Evolutionary conservation across 1,140 invertebrate genomes (phyloP), one percentile per base, ranked within the genome.

Genomic region (Babylonia areolata): DNA sequence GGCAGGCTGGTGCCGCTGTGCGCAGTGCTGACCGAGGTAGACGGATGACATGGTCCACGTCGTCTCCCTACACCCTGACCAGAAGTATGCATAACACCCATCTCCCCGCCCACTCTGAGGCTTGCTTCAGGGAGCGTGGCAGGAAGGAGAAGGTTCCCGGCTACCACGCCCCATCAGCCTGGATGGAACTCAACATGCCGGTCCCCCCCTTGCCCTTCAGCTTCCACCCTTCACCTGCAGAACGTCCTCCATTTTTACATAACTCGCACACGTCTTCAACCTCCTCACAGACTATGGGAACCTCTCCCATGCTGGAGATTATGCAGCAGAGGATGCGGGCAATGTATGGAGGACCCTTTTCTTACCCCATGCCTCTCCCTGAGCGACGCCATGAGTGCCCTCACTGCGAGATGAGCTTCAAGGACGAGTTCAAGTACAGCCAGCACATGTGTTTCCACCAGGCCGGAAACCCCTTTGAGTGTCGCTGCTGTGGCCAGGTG

Each of bases 391-490:
- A 88, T 31, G 95, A 95, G 85, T 99, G 98, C 92, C 95, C 96
- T 42, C 97, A 97, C 92, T 99, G 99, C 94, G 97, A 97, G 90
- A 98, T 99, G 40, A 95, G 96, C 5, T 99, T 99, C 94, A 96
- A 96, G n/a, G 97, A 99, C 92, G 96, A 96, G 46, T 96, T 98
- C 12, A 97, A 99, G 96, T 98, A 98, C 94, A 97, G 96, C 0
- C 97, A 99, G 92, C 99, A 99, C 94, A 99, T 99, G 97, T 97
- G 97, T 83, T 99, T 98, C 94, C 99, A 99, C 94, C 33, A 73
- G 46, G 97, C 96, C 94, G 95, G 97, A 84, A 96, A 99, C 93
- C 98, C 98, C 0, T 99, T 97, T 93, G 97, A 97, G 87, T 99
- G 99, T 94, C 99, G 99, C 95, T 97, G 97, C 95, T 99, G 98